Conservation (phyloP, 2,888 invertebrate species). For the Platerodrilus igneus region DNA sequence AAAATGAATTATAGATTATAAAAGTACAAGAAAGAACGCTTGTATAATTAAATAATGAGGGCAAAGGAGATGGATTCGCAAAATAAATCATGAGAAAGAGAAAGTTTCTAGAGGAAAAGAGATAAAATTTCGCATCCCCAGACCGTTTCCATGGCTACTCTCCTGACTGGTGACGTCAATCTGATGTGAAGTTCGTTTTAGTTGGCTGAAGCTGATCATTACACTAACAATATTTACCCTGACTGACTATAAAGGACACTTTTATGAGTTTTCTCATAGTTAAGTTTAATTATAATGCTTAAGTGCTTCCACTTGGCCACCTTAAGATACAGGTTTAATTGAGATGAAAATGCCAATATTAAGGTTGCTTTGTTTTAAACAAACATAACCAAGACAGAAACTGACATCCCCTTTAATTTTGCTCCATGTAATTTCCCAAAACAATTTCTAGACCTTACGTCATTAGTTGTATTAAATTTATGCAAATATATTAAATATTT, state of each 20-base stretch:
- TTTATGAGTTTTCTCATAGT: conserved; percentile 15
- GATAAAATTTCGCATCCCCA: conserved; percentile 45
- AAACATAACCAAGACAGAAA: too few species aligned
- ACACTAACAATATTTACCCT: conserved; percentile 24
- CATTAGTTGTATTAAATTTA: too few species aligned
- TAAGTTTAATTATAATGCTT: conserved; percentile 9
- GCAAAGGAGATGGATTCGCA: conserved; percentile 31
- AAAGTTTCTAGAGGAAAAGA: conserved; percentile 39
- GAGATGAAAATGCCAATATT: too few species aligned
- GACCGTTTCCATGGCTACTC: conserved; percentile 45
- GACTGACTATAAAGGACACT: conserved; percentile 19
- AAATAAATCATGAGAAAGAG: conserved; percentile 40
- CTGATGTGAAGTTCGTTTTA: conserved; percentile 37
- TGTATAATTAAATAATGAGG: conserved; percentile 21
- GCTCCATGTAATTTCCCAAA: too few species aligned
- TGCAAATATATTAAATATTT: too few species aligned
- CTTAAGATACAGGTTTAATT: background rate
- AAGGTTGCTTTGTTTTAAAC: too few species aligned
- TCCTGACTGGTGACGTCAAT: conserved; percentile 43
- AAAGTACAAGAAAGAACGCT: conserved; percentile 30
- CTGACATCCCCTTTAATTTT: too few species aligned
- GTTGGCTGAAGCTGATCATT: conserved; percentile 22
- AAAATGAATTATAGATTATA: conserved; percentile 44
- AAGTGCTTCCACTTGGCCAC: background rate
- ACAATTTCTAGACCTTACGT: too few species aligned